Evolutionary conservation across 2,113 vertebrate species (phyloP).

Genomic region (Nothobranchius furzeri): DNA sequence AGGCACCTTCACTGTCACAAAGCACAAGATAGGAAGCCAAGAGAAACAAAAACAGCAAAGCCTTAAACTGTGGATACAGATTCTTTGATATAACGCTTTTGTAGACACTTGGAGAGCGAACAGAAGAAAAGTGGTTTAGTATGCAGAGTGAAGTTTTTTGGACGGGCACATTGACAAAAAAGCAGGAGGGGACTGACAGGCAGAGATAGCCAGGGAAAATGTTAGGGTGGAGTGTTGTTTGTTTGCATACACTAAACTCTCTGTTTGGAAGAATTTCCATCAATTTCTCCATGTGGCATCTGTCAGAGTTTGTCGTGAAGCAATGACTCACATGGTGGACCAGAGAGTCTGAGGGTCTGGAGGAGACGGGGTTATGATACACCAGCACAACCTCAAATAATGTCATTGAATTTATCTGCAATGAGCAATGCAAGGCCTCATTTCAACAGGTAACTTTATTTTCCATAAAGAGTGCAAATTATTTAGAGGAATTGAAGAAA

Average conservation of each 20-base stretch:
- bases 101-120: constrained; percentile 37
- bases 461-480: constrained; percentile 8
- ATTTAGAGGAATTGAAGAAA: constrained; percentile 26
- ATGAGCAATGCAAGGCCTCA: background rate
- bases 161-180: constrained; percentile 29
- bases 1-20: constrained; percentile 62
- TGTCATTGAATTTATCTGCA: background rate
- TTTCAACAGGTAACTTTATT: background rate
- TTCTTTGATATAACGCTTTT: constrained; percentile 44
- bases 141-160: constrained; percentile 48
- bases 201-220: constrained; percentile 31
- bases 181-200: constrained; percentile 33
- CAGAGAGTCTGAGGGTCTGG: constrained; percentile 31
- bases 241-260: constrained; percentile 37
- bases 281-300: constrained; percentile 22
- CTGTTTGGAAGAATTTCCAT: constrained; percentile 31
- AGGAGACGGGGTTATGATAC: background rate
- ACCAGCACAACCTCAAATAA: background rate
- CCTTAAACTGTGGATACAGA: constrained; percentile 44
- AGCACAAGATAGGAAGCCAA: constrained; percentile 50
- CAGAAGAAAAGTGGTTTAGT: constrained; percentile 35
- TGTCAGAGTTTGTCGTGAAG: constrained; percentile 58
- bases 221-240: constrained; percentile 11
- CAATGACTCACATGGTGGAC: constrained; percentile 27
- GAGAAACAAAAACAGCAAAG: constrained; percentile 31